A percentile compares a stretch with the other conserved stretches of the same genome.
These are phyloP conservation scores for Ia io DNA, from an alignment of 2,113 vertebrate genomes.

Conservation along the genomic window DNA sequence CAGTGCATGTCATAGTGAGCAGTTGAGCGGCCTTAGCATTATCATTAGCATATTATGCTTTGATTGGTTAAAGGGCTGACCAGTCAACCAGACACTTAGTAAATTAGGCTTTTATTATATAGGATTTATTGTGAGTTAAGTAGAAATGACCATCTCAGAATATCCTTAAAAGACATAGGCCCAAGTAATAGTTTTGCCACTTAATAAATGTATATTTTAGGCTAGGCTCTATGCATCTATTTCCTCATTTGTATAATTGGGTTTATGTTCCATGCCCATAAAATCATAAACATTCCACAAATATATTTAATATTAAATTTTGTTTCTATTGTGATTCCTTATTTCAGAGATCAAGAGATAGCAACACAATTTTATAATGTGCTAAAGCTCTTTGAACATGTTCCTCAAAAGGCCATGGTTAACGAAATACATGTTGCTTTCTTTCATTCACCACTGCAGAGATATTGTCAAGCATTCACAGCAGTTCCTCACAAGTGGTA, in stretches of 20 bases:
- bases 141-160: neutral
- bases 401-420: neutral
- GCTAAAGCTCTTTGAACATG: neutral
- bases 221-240: neutral
- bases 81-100: too few species aligned
- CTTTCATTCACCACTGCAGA: neutral
- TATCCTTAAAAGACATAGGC: neutral
- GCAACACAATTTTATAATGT: neutral
- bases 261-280: neutral
- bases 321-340: slow-evolving; percentile 8
- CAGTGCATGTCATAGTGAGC: too few species aligned
- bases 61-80: too few species aligned
- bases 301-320: slow-evolving; percentile 20
- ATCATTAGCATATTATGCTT: too few species aligned
- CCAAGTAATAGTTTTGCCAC: neutral
- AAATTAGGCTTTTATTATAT: too few species aligned
- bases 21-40: too few species aligned
- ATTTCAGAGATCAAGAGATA: slow-evolving; percentile 2
- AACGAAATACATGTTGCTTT: neutral
- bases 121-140: neutral
- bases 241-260: neutral
- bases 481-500: neutral
- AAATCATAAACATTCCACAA: neutral
- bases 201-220: neutral
- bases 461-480: neutral